Percentiles rank a stretch among this genome's conserved stretches.
These are phyloP conservation scores for Mobula hypostoma DNA, from an alignment of 2,113 vertebrate genomes.

Conservation along the genomic window DNA sequence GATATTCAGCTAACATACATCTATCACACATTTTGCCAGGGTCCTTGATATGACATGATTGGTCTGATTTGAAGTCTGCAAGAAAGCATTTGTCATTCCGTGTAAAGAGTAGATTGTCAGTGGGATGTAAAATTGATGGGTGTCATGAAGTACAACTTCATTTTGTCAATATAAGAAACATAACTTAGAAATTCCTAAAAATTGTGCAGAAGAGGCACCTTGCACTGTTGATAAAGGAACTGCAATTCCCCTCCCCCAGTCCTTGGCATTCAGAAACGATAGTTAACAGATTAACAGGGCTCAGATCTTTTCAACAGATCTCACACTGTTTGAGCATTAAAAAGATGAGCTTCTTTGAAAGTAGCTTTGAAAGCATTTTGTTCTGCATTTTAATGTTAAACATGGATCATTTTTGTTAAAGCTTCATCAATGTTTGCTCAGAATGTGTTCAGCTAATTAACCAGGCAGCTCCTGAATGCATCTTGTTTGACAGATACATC, in stretches of 20 bases:
- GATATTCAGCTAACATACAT: slow-evolving; percentile 22
- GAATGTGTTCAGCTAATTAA: neutral
- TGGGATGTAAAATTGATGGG: slow-evolving; percentile 40
- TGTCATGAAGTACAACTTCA: slow-evolving; percentile 41
- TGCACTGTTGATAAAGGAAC: neutral
- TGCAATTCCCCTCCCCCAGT: neutral
- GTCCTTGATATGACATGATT: slow-evolving; percentile 44
- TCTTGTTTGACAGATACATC: neutral
- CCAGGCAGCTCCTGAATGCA: neutral
- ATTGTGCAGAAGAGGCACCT: neutral
- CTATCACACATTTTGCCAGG: slow-evolving; percentile 22
- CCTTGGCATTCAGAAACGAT: neutral
- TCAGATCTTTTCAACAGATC: neutral
- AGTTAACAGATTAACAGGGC: neutral
- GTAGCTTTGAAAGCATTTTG: neutral
- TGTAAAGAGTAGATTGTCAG: slow-evolving; percentile 37
- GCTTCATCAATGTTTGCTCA: neutral
- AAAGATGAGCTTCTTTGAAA: neutral
- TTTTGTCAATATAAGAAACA: slow-evolving; percentile 40
- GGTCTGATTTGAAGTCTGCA: slow-evolving; percentile 42
- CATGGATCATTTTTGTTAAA: neutral
- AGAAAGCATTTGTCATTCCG: slow-evolving; percentile 40
- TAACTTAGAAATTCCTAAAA: slow-evolving; percentile 41
- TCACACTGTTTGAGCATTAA: neutral
- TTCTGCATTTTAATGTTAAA: neutral